Base-by-base conservation (phyloP, 2,888 invertebrate genomes). In the Boloria selene region DNA sequence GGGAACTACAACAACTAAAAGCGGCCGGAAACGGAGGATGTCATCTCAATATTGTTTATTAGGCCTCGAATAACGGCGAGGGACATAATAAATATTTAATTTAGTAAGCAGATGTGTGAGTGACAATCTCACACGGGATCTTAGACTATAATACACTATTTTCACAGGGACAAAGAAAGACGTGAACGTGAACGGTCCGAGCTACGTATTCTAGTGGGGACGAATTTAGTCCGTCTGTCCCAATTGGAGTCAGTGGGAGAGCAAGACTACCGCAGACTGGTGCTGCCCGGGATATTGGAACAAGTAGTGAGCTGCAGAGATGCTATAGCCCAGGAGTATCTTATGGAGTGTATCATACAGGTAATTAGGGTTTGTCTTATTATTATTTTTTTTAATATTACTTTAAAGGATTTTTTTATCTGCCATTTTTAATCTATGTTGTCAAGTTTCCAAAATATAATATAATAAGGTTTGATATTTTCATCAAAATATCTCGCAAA, bases 331-430 rank as follows among this genome's bases (percentile, higher is more conserved):
- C 99, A 99, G 92, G 99, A 99, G 90, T 99, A 99, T 87, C 94
- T 99, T 22, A 99, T 99, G 99, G 99, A 99, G 87, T 99, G 99
- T 82, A 97, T 99, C 67, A 99, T 99, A 84, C 99, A 99, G 94
- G 98, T 96, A 14, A 55, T 55, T n/a, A 5, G 6, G 16, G 10
- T n/a, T 31, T 38, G 26, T 13, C 14, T 44, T 53, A 42, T 26
- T 22, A 61, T 18, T 22, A n/a, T 50, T 17, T 51, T 2, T 16
- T n/a, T 54, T 47, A n/a, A n/a, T n/a, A n/a, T 47, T 47, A n/a
- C 14, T 4, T 47, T 13, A n/a, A 47, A 6, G 47, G 2, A 7
- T 31, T 47, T 47, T 47, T n/a, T n/a, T n/a, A 45, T 45, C 13
- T 6, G 6, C 26, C 26, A 31, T 31, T 31, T 31, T 31, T n/a